Base-by-base conservation (phyloP, 2,888 invertebrate species). In the Sarcophaga variegata region DNA sequence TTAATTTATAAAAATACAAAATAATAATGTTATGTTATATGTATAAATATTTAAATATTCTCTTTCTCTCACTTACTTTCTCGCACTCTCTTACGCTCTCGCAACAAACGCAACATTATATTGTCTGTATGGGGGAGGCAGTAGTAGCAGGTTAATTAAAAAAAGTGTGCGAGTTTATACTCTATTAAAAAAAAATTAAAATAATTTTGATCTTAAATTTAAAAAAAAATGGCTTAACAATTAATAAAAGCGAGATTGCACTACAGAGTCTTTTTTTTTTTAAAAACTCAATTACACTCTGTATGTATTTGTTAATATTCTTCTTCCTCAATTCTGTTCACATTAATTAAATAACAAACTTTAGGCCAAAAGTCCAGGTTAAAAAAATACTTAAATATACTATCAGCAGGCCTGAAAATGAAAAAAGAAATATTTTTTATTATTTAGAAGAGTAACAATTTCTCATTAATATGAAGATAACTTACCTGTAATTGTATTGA, bases 401-500 rank as follows among this genome's bases (percentile, higher is more conserved):
- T 86, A 89, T 92, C 92, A 92, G 91, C 92, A 92, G 83, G 92
- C 92, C 92, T 92, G 89, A 45, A 88, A 89, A 86, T 45, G 22
- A 81, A 81, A 83, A 83, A 20, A 87, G 60, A 75, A 27, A 22
- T 22, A 22, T 22, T 22, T 22, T 22, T 22, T 22, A 22, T 22
- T 22, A 22, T 22, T 22, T 22, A 22, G 22, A 22, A 22, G 22
- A 22, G 22, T 22, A 22, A 22, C 27, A 59, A 49, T 11, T 69
- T 11, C 17, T n/a, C 45, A 71, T 17, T 22, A 22, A 27, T 25
- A 63, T 20, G 14, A 11, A 62, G 37, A 59, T 11, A 47, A 60
- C 17, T 63, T 90, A 94, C 93, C 91, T 94, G 93, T 85, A 93
- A 89, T 89, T 93, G 92, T 90, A 93, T 91, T 85, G 93, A 93